Conservation (phyloP, 2,113 vertebrate species). For the Gnathonemus longibarbis region DNA sequence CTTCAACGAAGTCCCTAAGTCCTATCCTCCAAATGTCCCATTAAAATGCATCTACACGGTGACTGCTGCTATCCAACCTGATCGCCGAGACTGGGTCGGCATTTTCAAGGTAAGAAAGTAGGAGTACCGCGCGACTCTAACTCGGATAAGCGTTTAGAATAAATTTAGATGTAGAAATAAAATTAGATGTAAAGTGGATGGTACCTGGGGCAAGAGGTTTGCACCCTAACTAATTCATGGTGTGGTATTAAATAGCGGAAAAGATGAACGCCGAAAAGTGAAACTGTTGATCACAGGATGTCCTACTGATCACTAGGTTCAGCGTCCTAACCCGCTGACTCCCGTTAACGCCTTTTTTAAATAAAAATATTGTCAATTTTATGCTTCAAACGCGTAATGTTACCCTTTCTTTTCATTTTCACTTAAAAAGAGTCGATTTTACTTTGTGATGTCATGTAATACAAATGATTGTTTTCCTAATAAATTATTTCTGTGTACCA, state of each 20-base stretch:
- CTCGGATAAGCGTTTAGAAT: neutral
- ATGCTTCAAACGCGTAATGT: neutral
- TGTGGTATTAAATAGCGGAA: neutral
- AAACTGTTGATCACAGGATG: neutral
- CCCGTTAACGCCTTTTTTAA: neutral
- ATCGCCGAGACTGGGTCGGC: constrained; percentile 62
- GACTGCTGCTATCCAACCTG: constrained; percentile 36
- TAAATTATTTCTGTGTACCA: neutral
- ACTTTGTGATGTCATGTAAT: neutral
- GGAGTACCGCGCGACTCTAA: neutral
- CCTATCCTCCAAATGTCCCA: constrained; percentile 37
- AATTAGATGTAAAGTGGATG: neutral
- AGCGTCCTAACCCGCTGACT: neutral
- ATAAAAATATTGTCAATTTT: neutral
- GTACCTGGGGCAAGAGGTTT: neutral
- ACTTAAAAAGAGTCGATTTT: neutral
- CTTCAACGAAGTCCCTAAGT: constrained; percentile 52
- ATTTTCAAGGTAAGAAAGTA: constrained; percentile 59
- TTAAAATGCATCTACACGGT: constrained; percentile 56
- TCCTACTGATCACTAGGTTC: neutral
- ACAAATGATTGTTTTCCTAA: neutral
- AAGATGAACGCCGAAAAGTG: neutral
- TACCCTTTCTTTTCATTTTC: neutral
- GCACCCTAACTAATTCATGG: neutral
- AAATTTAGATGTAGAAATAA: neutral